Base-by-base conservation (phyloP, 2,113 vertebrate species). In the Saguinus imperator region DNA sequence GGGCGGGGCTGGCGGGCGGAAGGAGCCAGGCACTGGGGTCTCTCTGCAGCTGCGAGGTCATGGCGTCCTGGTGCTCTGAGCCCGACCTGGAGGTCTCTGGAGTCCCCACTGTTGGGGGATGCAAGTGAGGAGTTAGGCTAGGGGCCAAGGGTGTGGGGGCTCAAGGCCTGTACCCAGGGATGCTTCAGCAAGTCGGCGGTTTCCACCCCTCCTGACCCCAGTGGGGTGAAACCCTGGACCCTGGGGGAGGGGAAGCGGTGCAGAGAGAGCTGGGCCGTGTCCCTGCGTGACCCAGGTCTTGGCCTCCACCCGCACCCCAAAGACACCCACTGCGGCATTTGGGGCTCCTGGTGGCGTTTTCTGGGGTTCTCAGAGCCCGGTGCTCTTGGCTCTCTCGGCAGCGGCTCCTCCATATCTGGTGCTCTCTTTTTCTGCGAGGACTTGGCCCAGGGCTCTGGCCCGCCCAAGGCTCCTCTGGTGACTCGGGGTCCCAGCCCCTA, bases 301-400 rank as follows among this genome's bases (percentile, higher is more conserved):
- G 45, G 3, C 27, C 6, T 17, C 37, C 20, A 0, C 45, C 7
- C 3, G 1, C 29, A 1, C 11, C 9, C 7, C 2, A 0, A 5
- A 8, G 52, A 16, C 9, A 1, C 3, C n/a, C 18, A 0, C 55
- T 4, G 1, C 32, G 1, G 0, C 6, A 1, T 8, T 7, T 7
- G 58, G 84, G 87, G 4, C 25, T 0, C 32, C 9, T 16, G 1
- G 73, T 8, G 32, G 55, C 35, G 14, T 57, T 50, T 35, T 50
- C 18, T 5, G 61, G 61, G 55, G 11, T 40, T 86, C 89, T 16
- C 27, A 16, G 32, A 80, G 17, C 20, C 6, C 0, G 5, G 18
- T 5, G 40, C 14, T n/a, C 70, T 25, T 20, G 55, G 68, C 58
- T 11, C 21, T 75, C 35, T 32, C 8, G 6, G 57, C 76, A 96